phyloP scores from a whole-genome alignment of 2,797 vertebrate species.

The Pseudochirops corinnae region DNA sequence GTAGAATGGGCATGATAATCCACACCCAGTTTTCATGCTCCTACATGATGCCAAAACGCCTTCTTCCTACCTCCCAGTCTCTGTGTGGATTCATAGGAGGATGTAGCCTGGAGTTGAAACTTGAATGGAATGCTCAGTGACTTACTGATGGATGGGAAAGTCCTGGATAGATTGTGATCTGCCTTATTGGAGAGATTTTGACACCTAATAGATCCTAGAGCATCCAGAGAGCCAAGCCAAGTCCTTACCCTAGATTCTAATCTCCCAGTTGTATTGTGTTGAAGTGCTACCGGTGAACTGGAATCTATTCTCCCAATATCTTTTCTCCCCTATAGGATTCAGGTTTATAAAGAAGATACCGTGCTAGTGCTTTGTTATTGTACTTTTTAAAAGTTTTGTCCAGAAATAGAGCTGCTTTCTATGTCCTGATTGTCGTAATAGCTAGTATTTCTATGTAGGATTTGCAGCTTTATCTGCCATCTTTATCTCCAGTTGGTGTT shows the following conservation, averaged over 20 bases:
- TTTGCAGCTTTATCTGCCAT: not conserved
- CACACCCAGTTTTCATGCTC: not conserved
- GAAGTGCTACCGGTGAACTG: not conserved
- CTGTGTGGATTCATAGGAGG: not conserved
- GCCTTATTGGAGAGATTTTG: not conserved
- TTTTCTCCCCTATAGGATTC: not conserved
- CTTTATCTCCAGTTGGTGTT: constrained; percentile 36
- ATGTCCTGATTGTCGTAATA: not conserved
- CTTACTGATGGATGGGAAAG: not conserved
- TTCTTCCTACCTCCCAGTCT: not conserved
- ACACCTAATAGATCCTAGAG: not conserved
- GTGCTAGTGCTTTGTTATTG: not conserved
- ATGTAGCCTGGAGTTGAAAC: not conserved
- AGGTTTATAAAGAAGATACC: not conserved
- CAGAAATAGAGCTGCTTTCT: not conserved
- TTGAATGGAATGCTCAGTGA: not conserved
- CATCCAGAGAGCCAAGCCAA: not conserved
- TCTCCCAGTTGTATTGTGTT: not conserved
- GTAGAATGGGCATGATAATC: not conserved
- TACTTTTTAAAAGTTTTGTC: not conserved
- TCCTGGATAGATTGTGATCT: not conserved
- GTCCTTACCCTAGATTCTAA: not conserved
- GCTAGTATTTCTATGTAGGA: not conserved
- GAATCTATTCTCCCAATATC: not conserved
- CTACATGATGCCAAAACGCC: not conserved